A percentile compares a stretch with the other conserved stretches of the same genome.
Conservation (phyloP, 2,888 invertebrate species). For the Leptopilina myrica region DNA sequence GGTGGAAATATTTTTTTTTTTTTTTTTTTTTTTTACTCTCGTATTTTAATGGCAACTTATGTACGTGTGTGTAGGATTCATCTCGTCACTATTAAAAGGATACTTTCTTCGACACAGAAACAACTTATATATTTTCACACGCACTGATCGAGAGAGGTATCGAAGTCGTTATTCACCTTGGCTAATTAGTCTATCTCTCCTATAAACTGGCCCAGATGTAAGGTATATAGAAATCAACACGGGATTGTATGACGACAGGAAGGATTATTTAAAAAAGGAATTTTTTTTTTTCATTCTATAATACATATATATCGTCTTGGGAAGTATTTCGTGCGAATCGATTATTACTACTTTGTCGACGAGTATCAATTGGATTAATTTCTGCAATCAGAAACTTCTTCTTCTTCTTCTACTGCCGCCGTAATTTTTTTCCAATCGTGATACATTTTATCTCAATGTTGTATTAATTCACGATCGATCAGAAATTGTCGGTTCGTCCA, state of each 20-base stretch:
- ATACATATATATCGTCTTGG: constrained; percentile 49
- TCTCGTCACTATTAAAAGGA: constrained; percentile 34
- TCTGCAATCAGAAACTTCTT: neutral
- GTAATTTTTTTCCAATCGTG: neutral
- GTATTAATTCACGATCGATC: neutral
- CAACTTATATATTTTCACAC: constrained; percentile 41
- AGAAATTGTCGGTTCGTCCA: constrained; percentile 8
- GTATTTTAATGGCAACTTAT: constrained; percentile 6
- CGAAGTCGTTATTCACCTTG: constrained; percentile 56
- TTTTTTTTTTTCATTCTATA: constrained; percentile 25
- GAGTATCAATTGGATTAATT: constrained; percentile 42
- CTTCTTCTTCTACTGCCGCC: neutral
- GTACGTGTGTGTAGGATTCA: neutral
- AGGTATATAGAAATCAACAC: constrained; percentile 58
- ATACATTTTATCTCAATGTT: neutral
- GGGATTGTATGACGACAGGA: constrained; percentile 60
- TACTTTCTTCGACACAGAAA: constrained; percentile 68
- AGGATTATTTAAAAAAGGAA: constrained; percentile 50
- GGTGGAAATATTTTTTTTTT: neutral
- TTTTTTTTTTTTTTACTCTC: neutral
- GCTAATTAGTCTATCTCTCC: constrained; percentile 55
- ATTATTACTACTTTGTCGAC: constrained; percentile 45
- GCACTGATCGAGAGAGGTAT: constrained; percentile 54
- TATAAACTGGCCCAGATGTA: constrained; percentile 61
- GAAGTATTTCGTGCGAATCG: constrained; percentile 65